A percentile compares a stretch with the other conserved stretches of the same genome.
These are phyloP conservation scores for Mantis religiosa DNA, from an alignment of 2,888 invertebrate genomes.

Conservation along the genomic window DNA sequence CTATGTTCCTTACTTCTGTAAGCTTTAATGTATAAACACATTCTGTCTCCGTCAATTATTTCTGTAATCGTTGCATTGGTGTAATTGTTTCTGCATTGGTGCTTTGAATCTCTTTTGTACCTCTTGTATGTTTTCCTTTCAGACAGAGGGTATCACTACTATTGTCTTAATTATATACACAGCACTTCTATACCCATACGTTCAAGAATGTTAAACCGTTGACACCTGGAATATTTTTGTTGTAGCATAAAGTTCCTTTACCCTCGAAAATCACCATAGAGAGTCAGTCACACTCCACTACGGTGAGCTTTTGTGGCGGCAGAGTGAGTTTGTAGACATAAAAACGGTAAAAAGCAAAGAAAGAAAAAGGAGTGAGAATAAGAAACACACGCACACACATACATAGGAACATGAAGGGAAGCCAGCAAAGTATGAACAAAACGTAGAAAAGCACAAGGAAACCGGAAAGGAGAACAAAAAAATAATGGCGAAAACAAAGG, in stretches of 20 bases:
- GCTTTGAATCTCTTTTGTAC: no score
- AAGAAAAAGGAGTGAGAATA: not conserved
- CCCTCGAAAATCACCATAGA: not conserved
- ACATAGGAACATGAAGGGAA: not conserved
- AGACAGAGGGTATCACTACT: not conserved
- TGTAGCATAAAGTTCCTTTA: constrained; percentile 1
- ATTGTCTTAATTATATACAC: not conserved
- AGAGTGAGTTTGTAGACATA: not conserved
- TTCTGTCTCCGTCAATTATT: no score
- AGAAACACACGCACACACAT: not conserved
- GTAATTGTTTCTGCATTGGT: no score
- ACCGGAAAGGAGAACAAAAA: not conserved
- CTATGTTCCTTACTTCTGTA: no score
- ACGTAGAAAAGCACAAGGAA: not conserved
- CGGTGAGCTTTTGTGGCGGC: not conserved
- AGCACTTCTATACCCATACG: not conserved
- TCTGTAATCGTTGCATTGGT: no score
- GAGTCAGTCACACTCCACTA: not conserved
- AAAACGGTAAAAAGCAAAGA: not conserved
- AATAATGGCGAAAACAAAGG: not conserved
- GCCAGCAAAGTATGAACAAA: not conserved
- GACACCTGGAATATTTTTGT: constrained; percentile 1
- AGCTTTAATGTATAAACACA: no score
- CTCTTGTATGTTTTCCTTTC: not conserved
- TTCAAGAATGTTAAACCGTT: not conserved